Evolutionary conservation across 2,888 invertebrate genomes (phyloP), one percentile per base, ranked within the genome.

Genomic region (Hemaris fuciformis): DNA sequence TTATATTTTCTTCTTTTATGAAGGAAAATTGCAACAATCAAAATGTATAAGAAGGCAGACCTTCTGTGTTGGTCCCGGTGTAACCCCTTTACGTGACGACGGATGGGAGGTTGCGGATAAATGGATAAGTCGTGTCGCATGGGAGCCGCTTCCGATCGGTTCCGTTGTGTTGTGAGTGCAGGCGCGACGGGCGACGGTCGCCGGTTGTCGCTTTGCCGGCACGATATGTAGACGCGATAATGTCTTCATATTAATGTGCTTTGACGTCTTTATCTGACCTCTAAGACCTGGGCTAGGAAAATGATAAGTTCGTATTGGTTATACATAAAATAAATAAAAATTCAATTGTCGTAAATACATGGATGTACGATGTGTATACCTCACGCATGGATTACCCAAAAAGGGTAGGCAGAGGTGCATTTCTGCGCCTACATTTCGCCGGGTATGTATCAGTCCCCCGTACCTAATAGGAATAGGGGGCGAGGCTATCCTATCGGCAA

Each of bases 81-180:
- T 80, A 80, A 87, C 85, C 88, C 89, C 84, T 87, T 88, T 78
- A 71, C 57, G 66, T 70, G 64, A 66, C 65, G 70, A 72, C 75
- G 80, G 81, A 78, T 75, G 77, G 72, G 77, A 75, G 76, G 74
- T 77, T 74, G 75, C 74, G 77, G 79, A 84, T 85, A 88, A 91
- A 91, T 91, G 91, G 90, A 87, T 84, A 90, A 90, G 84, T 85
- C 87, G 82, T 91, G 91, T 91, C 76, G 83, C 78, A 75, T 76
- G 84, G 87, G 83, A 81, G 78, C 71, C 72, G 68, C 75, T 89
- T 91, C 90, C 88, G 85, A 68, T 62, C 59, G 58, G 61, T 57
- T 59, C 45, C 70, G 72, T 58, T 46, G 34, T 63, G 31, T 25
- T 23, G 23, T 43, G 38, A 22, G 27, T 18, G 22, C 13, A 22